Evolutionary conservation across 2,113 vertebrate genomes (phyloP).

Genomic region (Tachycineta bicolor): DNA sequence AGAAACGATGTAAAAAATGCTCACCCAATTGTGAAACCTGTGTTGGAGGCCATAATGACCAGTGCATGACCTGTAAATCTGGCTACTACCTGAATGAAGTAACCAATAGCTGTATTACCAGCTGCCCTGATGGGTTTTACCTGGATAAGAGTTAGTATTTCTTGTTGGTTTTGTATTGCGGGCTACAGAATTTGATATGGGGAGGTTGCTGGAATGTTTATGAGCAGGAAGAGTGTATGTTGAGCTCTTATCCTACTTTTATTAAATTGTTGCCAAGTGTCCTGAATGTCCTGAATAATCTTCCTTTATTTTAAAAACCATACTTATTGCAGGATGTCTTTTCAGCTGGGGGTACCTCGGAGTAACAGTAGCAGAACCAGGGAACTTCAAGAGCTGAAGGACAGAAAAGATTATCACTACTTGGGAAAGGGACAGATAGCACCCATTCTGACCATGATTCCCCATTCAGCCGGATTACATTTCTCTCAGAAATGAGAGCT

Average conservation of each 20-base stretch:
- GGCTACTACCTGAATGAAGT: slow-evolving; percentile 92
- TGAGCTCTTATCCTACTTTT: not conserved
- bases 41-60: slow-evolving; percentile 89
- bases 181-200: not conserved
- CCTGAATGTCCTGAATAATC: not conserved
- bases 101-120: slow-evolving; percentile 84
- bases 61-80: slow-evolving; percentile 90
- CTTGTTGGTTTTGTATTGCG: not conserved
- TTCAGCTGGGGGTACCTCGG: not conserved
- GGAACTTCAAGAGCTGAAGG: not conserved
- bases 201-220: slow-evolving; percentile 20
- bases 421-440: not conserved
- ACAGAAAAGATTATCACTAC: not conserved
- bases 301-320: not conserved
- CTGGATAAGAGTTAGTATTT: slow-evolving; percentile 85
- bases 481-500: not conserved
- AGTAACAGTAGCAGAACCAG: not conserved
- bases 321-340: not conserved
- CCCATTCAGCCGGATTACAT: not conserved
- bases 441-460: not conserved
- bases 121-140: slow-evolving; percentile 88
- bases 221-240: not conserved
- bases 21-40: slow-evolving; percentile 91
- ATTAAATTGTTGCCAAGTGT: not conserved
- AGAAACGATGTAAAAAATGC: slow-evolving; percentile 96